Evolutionary conservation across 1,140 invertebrate species (phyloP), one percentile per base, ranked within the genome.

Genomic region (Nixonia krombeini): DNA sequence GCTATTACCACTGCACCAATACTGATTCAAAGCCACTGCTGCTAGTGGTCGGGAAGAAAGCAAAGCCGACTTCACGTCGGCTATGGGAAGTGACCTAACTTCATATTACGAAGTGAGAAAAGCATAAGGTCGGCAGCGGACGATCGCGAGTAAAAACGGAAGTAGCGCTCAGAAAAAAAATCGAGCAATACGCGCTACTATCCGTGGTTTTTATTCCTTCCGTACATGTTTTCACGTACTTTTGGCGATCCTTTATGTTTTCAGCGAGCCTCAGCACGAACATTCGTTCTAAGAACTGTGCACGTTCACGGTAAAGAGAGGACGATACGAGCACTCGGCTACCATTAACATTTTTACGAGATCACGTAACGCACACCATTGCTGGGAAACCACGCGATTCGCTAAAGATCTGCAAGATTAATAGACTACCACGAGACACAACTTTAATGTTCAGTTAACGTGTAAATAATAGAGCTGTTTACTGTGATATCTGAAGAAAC

Each of bases 271-370:
- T 17, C 28, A 13, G 23, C 38, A 56, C 51, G 46, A 52, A 57
- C 47, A 49, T 53, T 44, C 46, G 49, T 59, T 58, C 47, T 7
- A 12, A 51, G 44, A 52, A 65, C 46, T 37, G 33, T 15, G 46
- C 64, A 68, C 68, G 64, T 73, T 16, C 50, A 31, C 21, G 26
- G 41, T 33, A 31, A 26, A 40, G 52, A 52, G 46, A 63, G 47
- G 47, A 49, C 49, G 68, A 52, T 63, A 62, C 61, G 52, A 50
- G 47, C 44, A 29, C 42, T 55, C 25, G 47, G 35, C 21, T 35
- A 33, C 72, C 62, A 74, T 83, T 82, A 81, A 83, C 75, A 76
- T 82, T 80, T 81, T 83, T 81, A 83, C 70, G 79, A 79, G 74
- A 72, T 79, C 71, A 75, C 78, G 78, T 83, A 80, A 76, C 66